Evolutionary conservation across 2,888 invertebrate species (phyloP), one percentile per base, ranked within the genome.

Genomic region (Acanthoscelides obtectus): DNA sequence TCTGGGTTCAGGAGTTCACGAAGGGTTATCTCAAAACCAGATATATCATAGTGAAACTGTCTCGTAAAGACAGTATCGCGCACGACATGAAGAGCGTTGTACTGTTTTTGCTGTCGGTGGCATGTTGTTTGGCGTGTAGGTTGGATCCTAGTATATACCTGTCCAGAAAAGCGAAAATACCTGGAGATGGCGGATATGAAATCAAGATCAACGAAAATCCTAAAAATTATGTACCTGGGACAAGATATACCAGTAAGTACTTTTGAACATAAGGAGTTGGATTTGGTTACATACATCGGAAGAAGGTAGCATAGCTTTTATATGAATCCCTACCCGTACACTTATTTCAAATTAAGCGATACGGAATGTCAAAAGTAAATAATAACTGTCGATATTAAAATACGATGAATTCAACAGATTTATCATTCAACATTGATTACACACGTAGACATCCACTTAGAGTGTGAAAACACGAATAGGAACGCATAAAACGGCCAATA

Each of bases 121-220:
- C 70, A 12, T 45, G 5, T 45, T 45, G 45, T 45, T 12, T 12
- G 1, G 74, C 66, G 17, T 76, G 76, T 64, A 72, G 72, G 12
- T 84, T 89, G 79, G 80, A 81, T 67, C 88, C 89, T 6, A 85
- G 83, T 75, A 80, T 83, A 70, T 86, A 86, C 73, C 85, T 85
- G 69, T 86, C 87, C 27, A 83, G 85, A 77, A 83, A 83, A 45
- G 78, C 80, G 81, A 90, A 92, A 86, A 88, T 91, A 76, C 89
- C 91, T 22, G 96, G 96, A 25, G 96, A 96, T 86, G 95, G 95
- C 87, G 95, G 93, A 81, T 97, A 94, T 87, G 89, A 91, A 80
- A 91, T 97, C 81, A 88, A 92, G 81, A 88, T 96, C 79, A 93
- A 92, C 80, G 94, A 94, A 66, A 91, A 93, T 79, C 90, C 93